Evolutionary conservation across 2,888 invertebrate species (phyloP).

Genomic region (Lycophotia porphyrea): DNA sequence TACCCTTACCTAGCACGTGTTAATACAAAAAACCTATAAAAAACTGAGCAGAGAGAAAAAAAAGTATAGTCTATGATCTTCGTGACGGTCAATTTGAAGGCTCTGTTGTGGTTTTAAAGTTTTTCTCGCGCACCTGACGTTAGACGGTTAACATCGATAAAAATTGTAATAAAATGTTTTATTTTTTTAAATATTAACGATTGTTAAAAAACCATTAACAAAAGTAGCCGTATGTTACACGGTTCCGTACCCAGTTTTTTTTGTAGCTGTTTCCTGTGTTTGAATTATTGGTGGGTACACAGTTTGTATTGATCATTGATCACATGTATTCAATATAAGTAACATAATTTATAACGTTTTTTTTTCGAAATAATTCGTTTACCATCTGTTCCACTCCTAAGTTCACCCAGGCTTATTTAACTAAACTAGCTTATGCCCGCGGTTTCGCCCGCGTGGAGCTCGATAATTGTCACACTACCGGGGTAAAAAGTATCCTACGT

Average conservation of each 20-base stretch:
- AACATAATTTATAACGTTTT: constrained; percentile 34
- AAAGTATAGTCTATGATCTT: constrained; percentile 74
- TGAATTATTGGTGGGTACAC: constrained; percentile 34
- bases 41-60: constrained; percentile 66
- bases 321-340: constrained; percentile 37
- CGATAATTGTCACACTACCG: no score
- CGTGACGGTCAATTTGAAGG: constrained; percentile 59
- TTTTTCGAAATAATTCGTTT: constrained; percentile 3
- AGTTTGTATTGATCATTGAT: constrained; percentile 43
- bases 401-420: neutral
- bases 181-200: constrained; percentile 50
- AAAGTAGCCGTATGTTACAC: constrained; percentile 34
- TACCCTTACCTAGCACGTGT: constrained; percentile 80
- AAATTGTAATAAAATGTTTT: constrained; percentile 52
- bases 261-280: constrained; percentile 50
- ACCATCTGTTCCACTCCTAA: constrained; percentile 4
- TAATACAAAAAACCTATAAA: constrained; percentile 74
- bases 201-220: constrained; percentile 52
- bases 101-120: constrained; percentile 51
- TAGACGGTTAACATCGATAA: constrained; percentile 48
- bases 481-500: no score
- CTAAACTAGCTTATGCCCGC: no score
- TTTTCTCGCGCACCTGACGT: constrained; percentile 62
- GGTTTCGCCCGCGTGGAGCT: no score
- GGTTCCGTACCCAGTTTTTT: constrained; percentile 51